Conservation (phyloP, 2,113 vertebrate genomes). For the Trichomycterus rosablanca region DNA sequence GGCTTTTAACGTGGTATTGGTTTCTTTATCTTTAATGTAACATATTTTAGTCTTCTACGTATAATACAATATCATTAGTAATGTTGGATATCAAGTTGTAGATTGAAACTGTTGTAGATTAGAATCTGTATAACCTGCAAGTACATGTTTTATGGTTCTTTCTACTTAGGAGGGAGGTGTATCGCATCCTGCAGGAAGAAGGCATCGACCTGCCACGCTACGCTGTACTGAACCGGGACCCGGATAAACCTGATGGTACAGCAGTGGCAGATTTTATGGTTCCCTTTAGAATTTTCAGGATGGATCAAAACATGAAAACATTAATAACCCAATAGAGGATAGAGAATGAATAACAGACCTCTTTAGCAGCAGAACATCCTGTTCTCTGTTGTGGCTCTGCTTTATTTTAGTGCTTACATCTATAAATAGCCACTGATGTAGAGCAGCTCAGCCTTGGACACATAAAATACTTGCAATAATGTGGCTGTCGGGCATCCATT, state of each 20-base stretch:
- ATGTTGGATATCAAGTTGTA: too few species aligned
- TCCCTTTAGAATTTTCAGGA: background rate
- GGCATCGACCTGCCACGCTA: conserved; percentile 96
- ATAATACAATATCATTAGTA: too few species aligned
- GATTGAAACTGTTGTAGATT: too few species aligned
- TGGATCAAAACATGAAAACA: background rate
- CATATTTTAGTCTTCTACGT: too few species aligned
- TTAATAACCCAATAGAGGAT: background rate
- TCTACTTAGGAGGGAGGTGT: conserved; percentile 87
- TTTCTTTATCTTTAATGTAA: too few species aligned
- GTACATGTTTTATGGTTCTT: background rate
- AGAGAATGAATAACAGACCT: conserved; percentile 9
- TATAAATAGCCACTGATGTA: conserved; percentile 53
- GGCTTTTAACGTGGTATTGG: too few species aligned
- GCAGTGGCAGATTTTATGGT: conserved; percentile 19
- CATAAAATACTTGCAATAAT: conserved; percentile 30
- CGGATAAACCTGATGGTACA: conserved; percentile 89
- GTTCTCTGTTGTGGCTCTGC: conserved; percentile 22
- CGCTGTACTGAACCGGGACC: conserved; percentile 92
- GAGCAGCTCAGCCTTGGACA: conserved; percentile 33
- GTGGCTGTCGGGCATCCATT: conserved; percentile 29
- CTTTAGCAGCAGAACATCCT: conserved; percentile 19
- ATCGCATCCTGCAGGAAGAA: conserved; percentile 95
- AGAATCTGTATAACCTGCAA: background rate
- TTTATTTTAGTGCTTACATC: conserved; percentile 49